These are phyloP conservation scores for Lerema accius DNA, from an alignment of 1,140 invertebrate species.

Conservation along the genomic window DNA sequence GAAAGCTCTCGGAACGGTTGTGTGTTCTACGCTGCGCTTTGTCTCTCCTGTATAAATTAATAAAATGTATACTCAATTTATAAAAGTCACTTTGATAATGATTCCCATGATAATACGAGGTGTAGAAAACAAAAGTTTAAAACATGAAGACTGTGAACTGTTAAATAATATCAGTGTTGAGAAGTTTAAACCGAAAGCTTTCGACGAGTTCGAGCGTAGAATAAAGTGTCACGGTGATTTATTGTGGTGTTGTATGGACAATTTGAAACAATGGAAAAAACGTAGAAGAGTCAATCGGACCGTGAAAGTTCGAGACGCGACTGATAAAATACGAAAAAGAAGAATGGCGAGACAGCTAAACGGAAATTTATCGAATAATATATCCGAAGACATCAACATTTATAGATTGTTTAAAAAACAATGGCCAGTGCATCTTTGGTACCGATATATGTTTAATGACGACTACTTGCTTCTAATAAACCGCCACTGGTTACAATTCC, in stretches of 20 bases:
- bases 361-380: constrained; percentile 5
- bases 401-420: constrained; percentile 50
- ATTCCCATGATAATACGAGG: constrained; percentile 49
- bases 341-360: constrained; percentile 15
- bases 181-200: constrained; percentile 31
- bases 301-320: constrained; percentile 13
- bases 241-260: constrained; percentile 46
- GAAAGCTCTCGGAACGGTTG: constrained; percentile 55
- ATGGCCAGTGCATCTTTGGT: constrained; percentile 82
- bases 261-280: constrained; percentile 70
- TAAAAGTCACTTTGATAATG: constrained; percentile 51
- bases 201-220: constrained; percentile 32
- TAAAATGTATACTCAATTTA: constrained; percentile 47
- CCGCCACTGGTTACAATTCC: constrained; percentile 86
- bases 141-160: constrained; percentile 27
- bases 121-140: constrained; percentile 42
- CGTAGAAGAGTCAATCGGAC: constrained; percentile 51
- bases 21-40: constrained; percentile 35
- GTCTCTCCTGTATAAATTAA: constrained; percentile 10
- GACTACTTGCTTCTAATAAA: constrained; percentile 84
- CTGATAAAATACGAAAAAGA: constrained; percentile 33
- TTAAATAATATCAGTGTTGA: constrained; percentile 32
- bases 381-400: not conserved
- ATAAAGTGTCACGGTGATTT: constrained; percentile 47
- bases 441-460: constrained; percentile 78